phyloP scores from a whole-genome alignment of 2,888 invertebrate species.

The Steromphala cineraria region DNA sequence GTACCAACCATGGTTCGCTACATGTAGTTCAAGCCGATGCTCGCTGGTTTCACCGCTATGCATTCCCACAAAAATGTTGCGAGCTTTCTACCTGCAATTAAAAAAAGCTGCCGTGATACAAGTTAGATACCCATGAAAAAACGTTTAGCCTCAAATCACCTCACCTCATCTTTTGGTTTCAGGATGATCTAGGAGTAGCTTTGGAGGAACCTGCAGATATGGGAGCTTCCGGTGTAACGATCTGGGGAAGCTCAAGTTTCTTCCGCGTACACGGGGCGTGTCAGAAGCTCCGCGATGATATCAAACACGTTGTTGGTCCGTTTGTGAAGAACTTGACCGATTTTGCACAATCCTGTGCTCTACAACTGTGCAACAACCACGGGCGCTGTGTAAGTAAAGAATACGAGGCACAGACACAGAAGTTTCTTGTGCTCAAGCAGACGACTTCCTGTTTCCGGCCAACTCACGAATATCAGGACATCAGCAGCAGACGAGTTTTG shows the following conservation, averaged over 20 bases:
- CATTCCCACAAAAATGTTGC: no score
- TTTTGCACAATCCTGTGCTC: constrained; percentile 38
- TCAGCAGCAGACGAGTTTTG: background rate
- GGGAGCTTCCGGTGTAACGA: constrained; percentile 58
- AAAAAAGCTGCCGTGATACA: no score
- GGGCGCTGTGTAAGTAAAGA: constrained; percentile 50
- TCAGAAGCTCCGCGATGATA: constrained; percentile 41
- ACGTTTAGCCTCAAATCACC: no score
- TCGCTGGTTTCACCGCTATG: no score
- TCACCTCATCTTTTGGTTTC: constrained; percentile 25
- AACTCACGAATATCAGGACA: background rate
- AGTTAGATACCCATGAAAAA: no score
- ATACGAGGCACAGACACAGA: constrained; percentile 33
- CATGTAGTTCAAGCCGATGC: no score
- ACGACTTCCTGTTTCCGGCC: constrained; percentile 15
- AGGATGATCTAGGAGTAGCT: constrained; percentile 56
- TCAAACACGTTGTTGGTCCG: constrained; percentile 56
- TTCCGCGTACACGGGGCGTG: constrained; percentile 50
- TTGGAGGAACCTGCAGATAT: constrained; percentile 52
- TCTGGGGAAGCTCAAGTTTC: constrained; percentile 57
- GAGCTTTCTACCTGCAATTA: no score
- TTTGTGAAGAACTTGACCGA: constrained; percentile 46
- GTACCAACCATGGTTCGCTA: no score
- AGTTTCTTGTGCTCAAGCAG: constrained; percentile 18
- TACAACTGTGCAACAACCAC: constrained; percentile 39